Conservation (phyloP, 2,113 vertebrate genomes). For the Malurus elegans region DNA sequence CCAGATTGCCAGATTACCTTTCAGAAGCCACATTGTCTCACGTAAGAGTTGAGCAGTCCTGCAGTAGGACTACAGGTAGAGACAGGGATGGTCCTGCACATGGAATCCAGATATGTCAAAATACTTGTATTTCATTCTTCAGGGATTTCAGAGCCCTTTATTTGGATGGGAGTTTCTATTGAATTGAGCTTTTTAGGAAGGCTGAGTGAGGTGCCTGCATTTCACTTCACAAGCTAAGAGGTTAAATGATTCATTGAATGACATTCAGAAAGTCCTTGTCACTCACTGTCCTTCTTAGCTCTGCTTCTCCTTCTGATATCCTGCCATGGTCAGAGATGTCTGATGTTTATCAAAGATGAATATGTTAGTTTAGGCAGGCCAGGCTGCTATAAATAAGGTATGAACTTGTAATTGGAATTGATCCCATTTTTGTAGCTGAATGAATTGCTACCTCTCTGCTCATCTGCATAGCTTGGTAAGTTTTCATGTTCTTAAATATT, state of each 20-base stretch:
- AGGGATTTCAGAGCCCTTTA: not conserved
- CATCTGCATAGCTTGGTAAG: not conserved
- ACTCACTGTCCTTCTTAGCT: not conserved
- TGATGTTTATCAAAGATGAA: not conserved
- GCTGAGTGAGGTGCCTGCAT: not conserved
- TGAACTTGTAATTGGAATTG: constrained; percentile 23
- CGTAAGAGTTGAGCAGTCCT: not conserved
- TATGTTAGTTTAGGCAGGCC: not conserved
- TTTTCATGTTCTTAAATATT: not conserved
- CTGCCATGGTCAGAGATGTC: not conserved
- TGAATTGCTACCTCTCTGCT: not conserved
- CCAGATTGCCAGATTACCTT: not conserved
- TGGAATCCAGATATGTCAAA: not conserved
- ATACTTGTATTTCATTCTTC: not conserved
- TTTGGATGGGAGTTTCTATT: not conserved
- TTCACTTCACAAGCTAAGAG: not conserved
- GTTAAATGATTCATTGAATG: not conserved
- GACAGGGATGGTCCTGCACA: not conserved
- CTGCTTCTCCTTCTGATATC: not conserved
- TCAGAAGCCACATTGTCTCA: not conserved
- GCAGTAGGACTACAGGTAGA: not conserved
- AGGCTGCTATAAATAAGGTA: constrained; percentile 21
- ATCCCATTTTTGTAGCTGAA: not conserved
- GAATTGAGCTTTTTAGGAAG: not conserved
- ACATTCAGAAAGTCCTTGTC: not conserved